Conservation (phyloP, 2,797 vertebrate species). For the Scolopax rusticola region DNA sequence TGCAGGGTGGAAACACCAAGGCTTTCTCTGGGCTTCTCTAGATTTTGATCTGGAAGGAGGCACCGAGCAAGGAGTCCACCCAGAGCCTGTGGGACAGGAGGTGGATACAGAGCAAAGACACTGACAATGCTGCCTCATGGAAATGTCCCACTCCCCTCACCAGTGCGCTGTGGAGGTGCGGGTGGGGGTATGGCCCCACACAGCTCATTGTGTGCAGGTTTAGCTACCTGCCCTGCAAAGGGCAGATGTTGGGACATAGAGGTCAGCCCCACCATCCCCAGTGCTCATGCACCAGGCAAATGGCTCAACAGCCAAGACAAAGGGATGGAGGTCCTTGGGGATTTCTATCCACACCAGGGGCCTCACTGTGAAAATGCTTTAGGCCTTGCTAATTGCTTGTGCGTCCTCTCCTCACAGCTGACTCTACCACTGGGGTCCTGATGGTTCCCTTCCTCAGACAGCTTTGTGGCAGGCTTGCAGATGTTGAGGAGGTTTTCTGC, state of each 20-base stretch:
- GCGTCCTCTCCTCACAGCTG: background rate
- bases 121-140: background rate
- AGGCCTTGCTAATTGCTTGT: background rate
- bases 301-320: background rate
- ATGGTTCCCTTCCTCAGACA: background rate
- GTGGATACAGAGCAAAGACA: background rate
- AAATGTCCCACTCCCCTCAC: background rate
- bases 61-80: background rate
- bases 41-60: background rate
- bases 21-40: background rate
- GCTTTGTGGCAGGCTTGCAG: background rate
- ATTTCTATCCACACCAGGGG: background rate
- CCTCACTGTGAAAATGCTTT: accelerated
- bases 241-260: background rate
- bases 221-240: background rate
- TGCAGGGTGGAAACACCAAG: background rate
- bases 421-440: background rate
- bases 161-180: background rate
- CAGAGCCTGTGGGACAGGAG: background rate
- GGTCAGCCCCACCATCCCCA: background rate
- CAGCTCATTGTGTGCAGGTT: no score
- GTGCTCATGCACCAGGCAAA: background rate
- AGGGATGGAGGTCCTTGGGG: background rate
- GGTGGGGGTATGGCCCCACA: no score
- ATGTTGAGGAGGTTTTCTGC: background rate